These are phyloP conservation scores for Scophthalmus maximus DNA, from an alignment of 2,113 vertebrate species.

Conservation along the genomic window DNA sequence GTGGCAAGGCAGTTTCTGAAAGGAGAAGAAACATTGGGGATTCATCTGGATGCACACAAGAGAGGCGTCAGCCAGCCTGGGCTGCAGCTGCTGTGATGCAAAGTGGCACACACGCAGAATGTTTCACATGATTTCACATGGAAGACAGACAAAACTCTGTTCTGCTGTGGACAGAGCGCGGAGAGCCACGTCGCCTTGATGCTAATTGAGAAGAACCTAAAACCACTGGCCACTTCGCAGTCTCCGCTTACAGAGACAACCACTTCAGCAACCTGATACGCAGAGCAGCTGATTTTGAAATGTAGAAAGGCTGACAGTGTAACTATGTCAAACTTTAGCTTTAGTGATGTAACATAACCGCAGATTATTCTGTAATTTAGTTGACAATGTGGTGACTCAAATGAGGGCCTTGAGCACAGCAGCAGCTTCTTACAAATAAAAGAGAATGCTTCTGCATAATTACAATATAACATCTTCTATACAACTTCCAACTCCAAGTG, in stretches of 20 bases:
- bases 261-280: slow-evolving; percentile 37
- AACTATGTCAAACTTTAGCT: not conserved
- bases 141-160: slow-evolving; percentile 24
- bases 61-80: slow-evolving; percentile 1
- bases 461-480: slow-evolving; percentile 34
- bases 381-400: not conserved
- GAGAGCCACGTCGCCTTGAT: slow-evolving; percentile 32
- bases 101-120: slow-evolving; percentile 23
- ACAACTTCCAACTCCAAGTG: slow-evolving; percentile 11
- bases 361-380: slow-evolving; percentile 15
- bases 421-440: slow-evolving; percentile 21
- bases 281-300: slow-evolving; percentile 32
- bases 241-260: slow-evolving; percentile 25
- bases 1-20: slow-evolving; percentile 61
- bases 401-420: slow-evolving; percentile 7
- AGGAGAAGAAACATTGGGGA: slow-evolving; percentile 26
- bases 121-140: slow-evolving; percentile 27
- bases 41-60: slow-evolving; percentile 6
- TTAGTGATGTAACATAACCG: slow-evolving; percentile 14
- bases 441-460: slow-evolving; percentile 20
- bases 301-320: not conserved
- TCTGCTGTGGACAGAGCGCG: slow-evolving; percentile 14
- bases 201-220: slow-evolving; percentile 40
- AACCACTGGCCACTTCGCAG: slow-evolving; percentile 17
- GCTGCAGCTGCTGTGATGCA: slow-evolving; percentile 27